phyloP scores from a whole-genome alignment of 2,888 invertebrate species.

The Dusona sp. region DNA sequence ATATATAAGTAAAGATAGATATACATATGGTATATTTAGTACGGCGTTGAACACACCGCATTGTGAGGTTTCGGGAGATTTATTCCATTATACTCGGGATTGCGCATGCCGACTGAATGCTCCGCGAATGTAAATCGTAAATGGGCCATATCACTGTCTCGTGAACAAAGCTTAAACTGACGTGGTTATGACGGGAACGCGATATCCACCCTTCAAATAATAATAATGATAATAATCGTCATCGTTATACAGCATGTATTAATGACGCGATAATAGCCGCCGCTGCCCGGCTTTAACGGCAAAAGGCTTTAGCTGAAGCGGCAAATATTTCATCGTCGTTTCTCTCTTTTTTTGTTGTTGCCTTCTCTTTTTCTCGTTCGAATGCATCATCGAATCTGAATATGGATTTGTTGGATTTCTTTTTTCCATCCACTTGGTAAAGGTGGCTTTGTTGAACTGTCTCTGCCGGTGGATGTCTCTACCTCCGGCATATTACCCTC shows the following conservation, averaged over 20 bases:
- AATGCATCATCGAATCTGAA: conserved; percentile 82
- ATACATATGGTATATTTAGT: conserved; percentile 22
- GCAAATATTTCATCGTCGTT: conserved; percentile 53
- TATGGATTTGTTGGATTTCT: conserved; percentile 75
- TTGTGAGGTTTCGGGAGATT: conserved; percentile 65
- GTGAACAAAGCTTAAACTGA: conserved; percentile 81
- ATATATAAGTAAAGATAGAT: too few species aligned
- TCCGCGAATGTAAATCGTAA: conserved; percentile 60
- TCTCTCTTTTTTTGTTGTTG: conserved; percentile 3
- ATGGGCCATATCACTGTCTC: conserved; percentile 81
- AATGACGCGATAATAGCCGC: conserved; percentile 77
- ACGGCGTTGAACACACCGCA: conserved; percentile 51
- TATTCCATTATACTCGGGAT: conserved; percentile 63
- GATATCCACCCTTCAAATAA: conserved; percentile 77
- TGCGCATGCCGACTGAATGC: conserved; percentile 60
- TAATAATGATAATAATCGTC: conserved; percentile 73
- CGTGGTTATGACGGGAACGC: conserved; percentile 83
- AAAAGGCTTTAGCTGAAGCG: conserved; percentile 46
- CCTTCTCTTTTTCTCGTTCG: conserved; percentile 66
- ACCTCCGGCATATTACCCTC: conserved; percentile 60
- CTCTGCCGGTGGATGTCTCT: conserved; percentile 66
- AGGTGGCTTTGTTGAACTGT: conserved; percentile 80
- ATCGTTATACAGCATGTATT: conserved; percentile 72
- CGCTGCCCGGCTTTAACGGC: conserved; percentile 59
- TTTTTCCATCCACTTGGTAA: conserved; percentile 74